Evolutionary conservation across 2,888 invertebrate genomes (phyloP), one percentile per base, ranked within the genome.

Genomic region (Hydroisotoma schaefferi): DNA sequence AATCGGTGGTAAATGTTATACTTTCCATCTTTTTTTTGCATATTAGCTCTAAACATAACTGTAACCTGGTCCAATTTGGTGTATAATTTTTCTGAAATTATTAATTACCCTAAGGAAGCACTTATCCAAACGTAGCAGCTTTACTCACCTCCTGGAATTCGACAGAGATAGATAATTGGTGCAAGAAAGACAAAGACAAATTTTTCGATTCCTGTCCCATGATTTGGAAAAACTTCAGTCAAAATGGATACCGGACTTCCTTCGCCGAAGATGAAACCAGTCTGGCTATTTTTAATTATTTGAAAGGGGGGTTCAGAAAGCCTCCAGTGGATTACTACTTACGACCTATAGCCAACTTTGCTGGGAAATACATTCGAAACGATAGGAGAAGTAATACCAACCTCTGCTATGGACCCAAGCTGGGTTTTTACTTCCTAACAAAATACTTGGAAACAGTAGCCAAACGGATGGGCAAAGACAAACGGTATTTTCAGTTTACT

Each of bases 261-360:
- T 87, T 87, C 65, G 90, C 84, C 0, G 94, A 94, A 80, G 94
- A 94, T 75, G 85, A 87, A 1, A 85, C 87, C 0, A 78, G 77
- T 67, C 84, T 92, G 75, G 87, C 87, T 0, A 83, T 88, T 2
- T 94, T 94, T 74, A 90, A 89, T 75, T 93, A 86, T 74, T 77
- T 83, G 29, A 87, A 86, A 72, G 78, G 79, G 2, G 93, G 94
- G 0, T 94, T 94, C 73, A 78, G 78, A 1, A 78, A 80, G n/a
- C 83, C 84, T 54, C 92, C 94, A 0, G 88, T 91, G 0, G 91
- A 94, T 75, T 90, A 88, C 75, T 92, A 90, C 75, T 81, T 87
- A 62, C 83, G 87, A 37, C 87, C 90, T 0, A 86, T 88, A 72
- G 83, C 87, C 5, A 46, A 84, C 37, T 85, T 76, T 15, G 37